phyloP scores from a whole-genome alignment of 2,888 invertebrate genomes.

The Lepidonotus clava region DNA sequence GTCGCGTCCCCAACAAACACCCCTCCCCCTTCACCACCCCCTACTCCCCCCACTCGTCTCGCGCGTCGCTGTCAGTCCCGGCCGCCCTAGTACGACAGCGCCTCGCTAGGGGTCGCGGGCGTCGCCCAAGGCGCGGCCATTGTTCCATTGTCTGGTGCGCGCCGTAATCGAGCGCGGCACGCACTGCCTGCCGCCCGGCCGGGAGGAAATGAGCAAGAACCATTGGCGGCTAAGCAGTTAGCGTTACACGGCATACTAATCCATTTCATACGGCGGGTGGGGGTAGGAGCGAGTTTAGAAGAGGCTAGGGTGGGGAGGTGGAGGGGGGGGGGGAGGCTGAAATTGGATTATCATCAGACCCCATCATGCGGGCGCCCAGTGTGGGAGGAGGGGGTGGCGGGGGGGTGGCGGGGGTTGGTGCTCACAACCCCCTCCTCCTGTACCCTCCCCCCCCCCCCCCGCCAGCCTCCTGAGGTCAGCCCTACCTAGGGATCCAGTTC shows the following conservation, averaged over 20 bases:
- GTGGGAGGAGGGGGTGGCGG: background rate
- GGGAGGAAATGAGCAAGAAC: slow-evolving; percentile 34
- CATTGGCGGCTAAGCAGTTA: slow-evolving; percentile 20
- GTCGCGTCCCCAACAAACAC: background rate
- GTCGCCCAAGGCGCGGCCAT: background rate
- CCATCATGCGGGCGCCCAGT: slow-evolving; percentile 30
- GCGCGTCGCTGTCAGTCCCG: background rate
- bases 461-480: background rate
- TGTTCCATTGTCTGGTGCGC: slow-evolving; percentile 26
- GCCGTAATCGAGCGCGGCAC: slow-evolving; percentile 24
- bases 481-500: background rate
- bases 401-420: background rate
- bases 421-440: background rate
- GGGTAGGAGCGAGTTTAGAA: background rate
- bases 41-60: background rate
- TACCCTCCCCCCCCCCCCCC: background rate
- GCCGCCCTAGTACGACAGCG: background rate
- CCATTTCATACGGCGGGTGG: background rate
- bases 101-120: background rate
- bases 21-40: background rate
- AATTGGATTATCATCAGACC: slow-evolving; percentile 53
- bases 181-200: background rate
- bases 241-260: slow-evolving; percentile 23
- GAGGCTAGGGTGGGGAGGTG: background rate
- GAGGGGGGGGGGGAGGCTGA: background rate